A percentile compares a stretch with the other conserved stretches of the same genome.
phyloP scores from a whole-genome alignment of 2,113 vertebrate species.

The Sorex araneus region DNA sequence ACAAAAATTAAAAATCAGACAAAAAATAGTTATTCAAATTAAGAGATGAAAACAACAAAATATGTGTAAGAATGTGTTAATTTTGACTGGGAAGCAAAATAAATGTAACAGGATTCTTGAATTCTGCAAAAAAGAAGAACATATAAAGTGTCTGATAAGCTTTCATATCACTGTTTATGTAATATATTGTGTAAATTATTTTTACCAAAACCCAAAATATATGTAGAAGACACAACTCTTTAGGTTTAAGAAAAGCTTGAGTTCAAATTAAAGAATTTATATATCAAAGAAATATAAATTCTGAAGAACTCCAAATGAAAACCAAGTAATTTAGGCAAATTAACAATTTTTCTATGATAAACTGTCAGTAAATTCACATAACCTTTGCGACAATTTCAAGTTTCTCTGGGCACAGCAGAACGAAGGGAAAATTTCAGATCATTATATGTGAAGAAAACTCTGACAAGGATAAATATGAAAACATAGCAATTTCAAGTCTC shows the following conservation, averaged over 20 bases:
- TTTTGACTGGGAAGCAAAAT: background rate
- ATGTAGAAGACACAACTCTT: background rate
- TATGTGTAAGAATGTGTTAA: background rate
- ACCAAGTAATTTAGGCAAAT: background rate
- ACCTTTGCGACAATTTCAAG: background rate
- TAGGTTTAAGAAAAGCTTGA: background rate
- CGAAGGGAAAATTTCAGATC: background rate
- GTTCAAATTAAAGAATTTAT: slow-evolving; percentile 10
- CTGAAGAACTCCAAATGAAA: background rate
- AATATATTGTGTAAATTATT: background rate
- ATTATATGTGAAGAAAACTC: slow-evolving; percentile 12
- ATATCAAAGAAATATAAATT: background rate
- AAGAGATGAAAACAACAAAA: slow-evolving; percentile 5
- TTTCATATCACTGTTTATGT: background rate
- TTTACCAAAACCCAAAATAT: slow-evolving; percentile 8
- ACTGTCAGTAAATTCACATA: background rate
- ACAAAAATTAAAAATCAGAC: background rate
- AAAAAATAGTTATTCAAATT: background rate
- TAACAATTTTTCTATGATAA: background rate
- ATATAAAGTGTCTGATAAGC: background rate
- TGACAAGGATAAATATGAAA: background rate
- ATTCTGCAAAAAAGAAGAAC: background rate
- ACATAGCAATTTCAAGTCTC: background rate
- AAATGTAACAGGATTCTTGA: background rate
- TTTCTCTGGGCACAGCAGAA: background rate